These are phyloP conservation scores for Papilio aristodemus DNA, from an alignment of 1,140 invertebrate genomes.

Conservation along the genomic window DNA sequence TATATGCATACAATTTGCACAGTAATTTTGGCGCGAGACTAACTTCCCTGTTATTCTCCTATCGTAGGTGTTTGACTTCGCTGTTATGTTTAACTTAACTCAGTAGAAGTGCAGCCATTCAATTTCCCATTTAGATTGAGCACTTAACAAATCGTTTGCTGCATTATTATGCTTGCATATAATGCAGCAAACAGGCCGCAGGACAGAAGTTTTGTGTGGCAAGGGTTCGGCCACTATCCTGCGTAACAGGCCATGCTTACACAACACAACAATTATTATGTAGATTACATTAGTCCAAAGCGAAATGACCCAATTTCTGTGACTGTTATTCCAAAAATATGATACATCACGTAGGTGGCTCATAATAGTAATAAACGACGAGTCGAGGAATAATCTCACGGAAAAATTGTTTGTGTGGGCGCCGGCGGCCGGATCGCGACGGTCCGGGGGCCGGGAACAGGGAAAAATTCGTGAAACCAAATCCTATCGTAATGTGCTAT, in stretches of 20 bases:
- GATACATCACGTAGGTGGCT: conserved; percentile 36
- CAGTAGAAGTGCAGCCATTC: not conserved
- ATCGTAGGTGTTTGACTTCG: conserved; percentile 3
- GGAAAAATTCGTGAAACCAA: conserved; percentile 79
- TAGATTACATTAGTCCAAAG: not conserved
- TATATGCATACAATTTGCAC: conserved; percentile 11
- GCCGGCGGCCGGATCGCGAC: conserved; percentile 57
- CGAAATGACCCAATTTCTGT: not conserved
- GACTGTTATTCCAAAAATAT: conserved; percentile 32
- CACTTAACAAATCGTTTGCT: not conserved
- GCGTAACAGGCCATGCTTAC: not conserved
- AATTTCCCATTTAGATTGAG: not conserved
- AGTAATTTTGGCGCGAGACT: conserved; percentile 27
- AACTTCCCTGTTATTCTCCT: conserved; percentile 5
- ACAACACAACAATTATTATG: not conserved
- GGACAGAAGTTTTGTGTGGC: not conserved
- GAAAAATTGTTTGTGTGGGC: conserved; percentile 67
- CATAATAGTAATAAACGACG: conserved; percentile 48
- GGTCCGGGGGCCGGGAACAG: conserved; percentile 63
- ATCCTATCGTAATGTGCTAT: conserved; percentile 79
- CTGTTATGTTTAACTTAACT: conserved; percentile 17
- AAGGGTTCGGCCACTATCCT: not conserved
- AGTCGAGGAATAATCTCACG: conserved; percentile 48
- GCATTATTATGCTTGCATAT: no score
- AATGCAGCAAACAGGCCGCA: no score